Percentiles rank a stretch among this genome's conserved stretches.
phyloP scores from a whole-genome alignment of 1,140 invertebrate species.

The Musca domestica region DNA sequence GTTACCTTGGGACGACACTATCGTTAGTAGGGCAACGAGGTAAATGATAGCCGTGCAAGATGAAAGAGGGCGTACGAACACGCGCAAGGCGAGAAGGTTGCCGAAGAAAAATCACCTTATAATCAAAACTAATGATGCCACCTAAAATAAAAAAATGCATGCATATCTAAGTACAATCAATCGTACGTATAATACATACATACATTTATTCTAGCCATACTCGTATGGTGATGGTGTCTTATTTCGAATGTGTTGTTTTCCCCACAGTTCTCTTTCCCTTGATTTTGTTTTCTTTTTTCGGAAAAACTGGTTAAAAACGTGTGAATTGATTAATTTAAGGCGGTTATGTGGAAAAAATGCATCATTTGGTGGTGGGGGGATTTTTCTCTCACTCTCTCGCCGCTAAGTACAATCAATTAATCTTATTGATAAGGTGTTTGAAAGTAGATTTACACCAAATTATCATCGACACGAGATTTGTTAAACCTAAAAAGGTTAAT shows the following conservation, averaged over 20 bases:
- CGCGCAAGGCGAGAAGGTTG: neutral
- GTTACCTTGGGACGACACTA: too few species aligned
- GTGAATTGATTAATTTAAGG: slow-evolving; percentile 13
- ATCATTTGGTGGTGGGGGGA: too few species aligned
- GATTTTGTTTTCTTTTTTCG: neutral
- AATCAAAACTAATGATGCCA: slow-evolving; percentile 16
- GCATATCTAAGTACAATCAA: neutral
- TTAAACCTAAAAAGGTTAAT: too few species aligned
- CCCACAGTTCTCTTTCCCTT: neutral
- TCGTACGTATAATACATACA: too few species aligned
- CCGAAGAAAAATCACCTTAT: slow-evolving; percentile 6
- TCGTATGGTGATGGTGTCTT: too few species aligned
- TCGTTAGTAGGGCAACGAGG: too few species aligned
- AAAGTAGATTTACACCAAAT: slow-evolving; percentile 4
- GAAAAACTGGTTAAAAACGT: neutral
- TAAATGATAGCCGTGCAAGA: too few species aligned
- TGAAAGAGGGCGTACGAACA: too few species aligned
- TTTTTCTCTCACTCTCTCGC: neutral
- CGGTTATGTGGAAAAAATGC: slow-evolving; percentile 3
- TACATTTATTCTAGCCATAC: too few species aligned
- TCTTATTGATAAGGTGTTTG: slow-evolving; percentile 13
- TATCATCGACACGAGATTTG: neutral
- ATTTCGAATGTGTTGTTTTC: neutral
- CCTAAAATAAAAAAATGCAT: slow-evolving; percentile 1
- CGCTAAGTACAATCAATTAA: slow-evolving; percentile 10